Evolutionary conservation across 2,797 vertebrate species (phyloP), one percentile per base, ranked within the genome.

Genomic region (Sciurus carolinensis): DNA sequence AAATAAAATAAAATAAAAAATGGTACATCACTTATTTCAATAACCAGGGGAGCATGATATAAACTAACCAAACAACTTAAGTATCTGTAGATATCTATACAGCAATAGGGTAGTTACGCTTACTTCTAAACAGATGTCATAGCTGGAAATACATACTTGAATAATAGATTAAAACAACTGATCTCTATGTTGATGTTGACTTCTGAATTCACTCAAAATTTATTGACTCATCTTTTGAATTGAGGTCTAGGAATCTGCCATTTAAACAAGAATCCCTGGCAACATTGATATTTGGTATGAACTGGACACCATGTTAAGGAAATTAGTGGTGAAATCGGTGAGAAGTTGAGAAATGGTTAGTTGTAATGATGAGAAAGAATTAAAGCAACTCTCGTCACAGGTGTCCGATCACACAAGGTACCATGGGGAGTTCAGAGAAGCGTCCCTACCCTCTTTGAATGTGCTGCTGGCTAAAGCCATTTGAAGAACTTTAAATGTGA

Each of bases 141-240:
- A 82, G 28, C 39, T 82, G 13, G n/a, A 77, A 81, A 85, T 36
- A 42, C 5, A 18, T 64, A 76, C 85, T 86, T 71, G 9, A 80
- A 76, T 91, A 75, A 85, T 24, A 71, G n/a, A 72, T 73, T 80
- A 81, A 82, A 95, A 62, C 52, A 13, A 72, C 30, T 76, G 36
- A 44, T 84, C 33, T 80, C 28, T 44, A 80, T 67, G 18, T 91
- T 62, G 12, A 24, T 39, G 59, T 64, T 93, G 28, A 75, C 62
- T 81, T 85, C 42, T 69, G 50, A 76, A 52, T 67, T 28, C 33
- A 28, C 13, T 62, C 52, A 2, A 88, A 91, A 64, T 44, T 28
- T 84, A 12, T 2, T 84, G 90, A 88, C 77, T 66, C 66, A 39
- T 66, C 18, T 85, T 64, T 64, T 93, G 54, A 73, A 39, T 33